phyloP scores from a whole-genome alignment of 2,113 vertebrate species.

The Gallinago media region DNA sequence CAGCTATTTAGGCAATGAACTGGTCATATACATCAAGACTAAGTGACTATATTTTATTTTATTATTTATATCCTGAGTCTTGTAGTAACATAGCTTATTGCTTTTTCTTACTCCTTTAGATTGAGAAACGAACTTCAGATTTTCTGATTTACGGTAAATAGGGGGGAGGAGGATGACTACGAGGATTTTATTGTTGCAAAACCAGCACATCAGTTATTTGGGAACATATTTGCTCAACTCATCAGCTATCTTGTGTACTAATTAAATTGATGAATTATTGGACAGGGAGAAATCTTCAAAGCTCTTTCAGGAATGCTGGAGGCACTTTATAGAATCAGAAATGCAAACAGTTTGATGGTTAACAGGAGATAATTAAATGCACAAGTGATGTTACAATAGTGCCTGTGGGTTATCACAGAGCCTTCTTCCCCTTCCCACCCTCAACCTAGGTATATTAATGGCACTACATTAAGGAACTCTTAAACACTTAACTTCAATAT shows the following conservation, averaged over 20 bases:
- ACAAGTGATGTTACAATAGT: not conserved
- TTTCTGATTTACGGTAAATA: not conserved
- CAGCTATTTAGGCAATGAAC: not conserved
- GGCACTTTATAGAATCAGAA: not conserved
- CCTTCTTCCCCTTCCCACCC: not conserved
- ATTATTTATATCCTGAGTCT: not conserved
- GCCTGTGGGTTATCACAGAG: not conserved
- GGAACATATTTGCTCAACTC: constrained; percentile 8
- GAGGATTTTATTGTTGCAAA: not conserved
- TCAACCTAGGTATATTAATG: not conserved
- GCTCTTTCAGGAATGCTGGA: constrained; percentile 7
- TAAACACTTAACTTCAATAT: not conserved
- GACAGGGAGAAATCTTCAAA: constrained; percentile 21
- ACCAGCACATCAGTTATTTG: not conserved
- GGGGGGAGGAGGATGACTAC: not conserved
- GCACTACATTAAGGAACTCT: not conserved
- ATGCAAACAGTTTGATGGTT: constrained; percentile 1
- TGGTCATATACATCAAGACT: not conserved
- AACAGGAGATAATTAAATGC: constrained; percentile 15
- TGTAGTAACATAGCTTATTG: not conserved
- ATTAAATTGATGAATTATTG: constrained; percentile 31
- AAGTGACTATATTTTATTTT: not conserved
- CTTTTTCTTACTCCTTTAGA: not conserved
- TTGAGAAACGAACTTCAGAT: not conserved
- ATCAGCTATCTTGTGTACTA: not conserved